Conservation (phyloP, 2,888 invertebrate genomes). For the Tipula vernalis region DNA sequence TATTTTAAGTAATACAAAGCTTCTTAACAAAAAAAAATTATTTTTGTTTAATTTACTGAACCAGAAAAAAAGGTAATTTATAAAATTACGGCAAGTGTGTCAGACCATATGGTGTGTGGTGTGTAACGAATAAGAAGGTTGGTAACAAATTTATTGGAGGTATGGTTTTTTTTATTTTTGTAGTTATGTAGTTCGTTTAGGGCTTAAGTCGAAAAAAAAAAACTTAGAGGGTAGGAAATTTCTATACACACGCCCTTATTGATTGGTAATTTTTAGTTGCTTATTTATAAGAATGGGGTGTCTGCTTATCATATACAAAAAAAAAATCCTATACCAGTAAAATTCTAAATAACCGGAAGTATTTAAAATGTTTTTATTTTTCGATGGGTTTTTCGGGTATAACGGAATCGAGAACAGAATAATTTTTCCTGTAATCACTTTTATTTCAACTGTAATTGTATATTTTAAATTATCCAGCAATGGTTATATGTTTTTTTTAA, state of each 20-base stretch:
- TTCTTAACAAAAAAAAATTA: background rate
- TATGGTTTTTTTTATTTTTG: background rate
- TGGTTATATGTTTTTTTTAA: background rate
- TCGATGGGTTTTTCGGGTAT: background rate
- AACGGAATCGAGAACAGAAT: background rate
- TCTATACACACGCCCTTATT: background rate
- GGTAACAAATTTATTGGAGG: background rate
- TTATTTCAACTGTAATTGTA: background rate
- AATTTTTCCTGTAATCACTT: background rate
- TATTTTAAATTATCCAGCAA: background rate
- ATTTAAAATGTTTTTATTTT: background rate
- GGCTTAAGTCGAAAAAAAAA: background rate
- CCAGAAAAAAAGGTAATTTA: slow-evolving; percentile 4
- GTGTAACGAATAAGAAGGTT: background rate
- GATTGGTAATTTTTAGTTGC: background rate
- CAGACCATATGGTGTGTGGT: background rate
- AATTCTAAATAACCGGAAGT: background rate
- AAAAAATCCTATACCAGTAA: background rate
- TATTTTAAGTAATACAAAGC: background rate
- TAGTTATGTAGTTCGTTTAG: background rate
- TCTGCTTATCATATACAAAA: background rate
- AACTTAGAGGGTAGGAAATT: background rate
- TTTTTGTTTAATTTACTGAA: background rate
- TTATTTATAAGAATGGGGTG: background rate
- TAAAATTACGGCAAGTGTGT: background rate